Evolutionary conservation across 2,888 invertebrate genomes (phyloP).

Genomic region (Noctua janthe): DNA sequence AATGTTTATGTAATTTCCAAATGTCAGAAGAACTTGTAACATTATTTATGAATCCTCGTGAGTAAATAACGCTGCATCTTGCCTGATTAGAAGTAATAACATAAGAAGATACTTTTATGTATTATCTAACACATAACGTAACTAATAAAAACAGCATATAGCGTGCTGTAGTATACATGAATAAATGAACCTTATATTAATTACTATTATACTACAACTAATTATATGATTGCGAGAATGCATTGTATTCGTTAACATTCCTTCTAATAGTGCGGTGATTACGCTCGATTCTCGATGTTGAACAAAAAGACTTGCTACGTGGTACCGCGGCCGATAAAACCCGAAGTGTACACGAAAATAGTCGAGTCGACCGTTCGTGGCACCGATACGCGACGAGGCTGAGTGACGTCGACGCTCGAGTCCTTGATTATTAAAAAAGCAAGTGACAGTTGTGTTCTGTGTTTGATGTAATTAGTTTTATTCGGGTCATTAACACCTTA

Average conservation of each 20-base stretch:
- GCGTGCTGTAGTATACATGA: conserved; percentile 21
- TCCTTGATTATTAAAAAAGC: conserved; percentile 81
- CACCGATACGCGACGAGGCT: conserved; percentile 78
- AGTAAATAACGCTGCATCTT: conserved; percentile 11
- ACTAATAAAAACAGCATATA: conserved; percentile 38
- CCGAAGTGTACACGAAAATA: conserved; percentile 78
- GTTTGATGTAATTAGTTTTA: conserved; percentile 64
- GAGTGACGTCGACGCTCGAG: conserved; percentile 72
- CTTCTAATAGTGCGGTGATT: conserved; percentile 67
- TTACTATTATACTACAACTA: conserved; percentile 37
- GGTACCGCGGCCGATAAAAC: conserved; percentile 62
- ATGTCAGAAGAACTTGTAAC: neutral
- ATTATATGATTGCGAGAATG: conserved; percentile 61
- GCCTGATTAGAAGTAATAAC: conserved; percentile 7
- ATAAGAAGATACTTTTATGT: conserved; percentile 5
- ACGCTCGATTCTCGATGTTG: conserved; percentile 61
- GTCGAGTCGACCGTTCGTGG: conserved; percentile 74
- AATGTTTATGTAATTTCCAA: conserved; percentile 10
- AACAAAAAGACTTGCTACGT: conserved; percentile 63
- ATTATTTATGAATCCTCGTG: neutral
- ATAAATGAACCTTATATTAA: conserved; percentile 11
- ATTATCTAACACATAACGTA: conserved; percentile 54
- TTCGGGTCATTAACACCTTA: conserved; percentile 64
- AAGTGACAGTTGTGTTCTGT: conserved; percentile 75
- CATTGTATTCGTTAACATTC: conserved; percentile 67